Base-by-base conservation (phyloP, 2,888 invertebrate genomes). In the Cactoblastis cactorum region DNA sequence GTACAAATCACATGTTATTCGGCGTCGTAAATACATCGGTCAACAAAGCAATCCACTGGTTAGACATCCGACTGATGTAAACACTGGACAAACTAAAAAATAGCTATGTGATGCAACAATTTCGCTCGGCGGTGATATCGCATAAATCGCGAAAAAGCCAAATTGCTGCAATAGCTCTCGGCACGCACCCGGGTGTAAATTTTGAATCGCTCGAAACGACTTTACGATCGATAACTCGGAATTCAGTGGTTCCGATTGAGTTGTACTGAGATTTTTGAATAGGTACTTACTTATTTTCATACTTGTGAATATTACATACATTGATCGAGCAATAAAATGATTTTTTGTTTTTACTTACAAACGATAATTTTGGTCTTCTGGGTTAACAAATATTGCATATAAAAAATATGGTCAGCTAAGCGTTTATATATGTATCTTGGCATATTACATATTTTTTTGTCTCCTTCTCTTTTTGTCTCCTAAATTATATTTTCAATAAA, bases 141-240 rank as follows among this genome's bases (percentile, higher is more conserved):
- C 83, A 85, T 88, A 88, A 89, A 89, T 87, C 77, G 77, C 74
- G 78, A 74, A 84, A 84, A 80, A 76, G 77, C 80, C 80, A 83
- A 88, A 89, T 87, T 87, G 84, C 85, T 71, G 74, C 75, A 67
- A 80, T 82, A 81, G 75, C 77, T 79, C 80, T 80, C 80, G 15
- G 12, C 37, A 37, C 37, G 72, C 67, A 77, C 76, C 65, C 34
- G 49, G 52, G 53, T 35, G 49, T 43, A 50, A 56, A 53, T 58
- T 56, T 54, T 53, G 49, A 53, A 49, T 48, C 52, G 54, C 52
- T 51, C 51, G 56, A 45, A 53, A 53, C 50, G 49, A 34, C 22
- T 49, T 49, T 33, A 49, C 49, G 49, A 49, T 49, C 49, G 49
- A 49, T 49, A 49, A 49, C 49, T 49, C 34, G 49, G 18, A 49